Percentiles rank a stretch among this genome's conserved stretches.
phyloP scores from a whole-genome alignment of 2,797 vertebrate genomes.

The Siniperca scherzeri region DNA sequence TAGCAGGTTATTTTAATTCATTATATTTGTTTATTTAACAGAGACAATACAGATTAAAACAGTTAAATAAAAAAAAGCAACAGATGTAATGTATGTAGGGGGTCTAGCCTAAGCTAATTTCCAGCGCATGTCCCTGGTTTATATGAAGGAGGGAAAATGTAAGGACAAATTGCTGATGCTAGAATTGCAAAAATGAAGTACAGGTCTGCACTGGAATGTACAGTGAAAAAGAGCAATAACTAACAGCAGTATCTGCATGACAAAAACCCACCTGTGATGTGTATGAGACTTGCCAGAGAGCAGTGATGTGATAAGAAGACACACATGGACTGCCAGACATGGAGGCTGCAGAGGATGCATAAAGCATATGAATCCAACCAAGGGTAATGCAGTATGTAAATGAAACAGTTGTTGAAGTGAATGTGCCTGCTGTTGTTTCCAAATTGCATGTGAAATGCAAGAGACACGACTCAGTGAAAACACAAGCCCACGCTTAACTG shows the following conservation, averaged over 20 bases:
- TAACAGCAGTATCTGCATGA: conserved; percentile 34
- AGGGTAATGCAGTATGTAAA: conserved; percentile 79
- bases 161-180: conserved; percentile 6
- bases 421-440: conserved; percentile 67
- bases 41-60: neutral
- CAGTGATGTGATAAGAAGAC: conserved; percentile 67
- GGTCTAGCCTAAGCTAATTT: neutral
- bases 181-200: neutral
- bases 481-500: conserved; percentile 14
- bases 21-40: neutral
- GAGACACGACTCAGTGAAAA: conserved; percentile 15
- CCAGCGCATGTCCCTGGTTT: neutral
- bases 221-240: conserved; percentile 14
- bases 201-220: conserved; percentile 6
- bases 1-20: neutral
- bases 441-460: conserved; percentile 58
- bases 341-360: conserved; percentile 58
- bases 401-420: conserved; percentile 64
- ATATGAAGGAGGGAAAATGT: neutral
- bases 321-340: conserved; percentile 53
- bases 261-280: conserved; percentile 32
- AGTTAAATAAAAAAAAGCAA: conserved; percentile 1
- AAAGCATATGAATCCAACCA: conserved; percentile 64
- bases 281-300: conserved; percentile 60
- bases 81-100: neutral